Base-by-base conservation (phyloP, 2,113 vertebrate species). In the Hippocampus abdominalis region DNA sequence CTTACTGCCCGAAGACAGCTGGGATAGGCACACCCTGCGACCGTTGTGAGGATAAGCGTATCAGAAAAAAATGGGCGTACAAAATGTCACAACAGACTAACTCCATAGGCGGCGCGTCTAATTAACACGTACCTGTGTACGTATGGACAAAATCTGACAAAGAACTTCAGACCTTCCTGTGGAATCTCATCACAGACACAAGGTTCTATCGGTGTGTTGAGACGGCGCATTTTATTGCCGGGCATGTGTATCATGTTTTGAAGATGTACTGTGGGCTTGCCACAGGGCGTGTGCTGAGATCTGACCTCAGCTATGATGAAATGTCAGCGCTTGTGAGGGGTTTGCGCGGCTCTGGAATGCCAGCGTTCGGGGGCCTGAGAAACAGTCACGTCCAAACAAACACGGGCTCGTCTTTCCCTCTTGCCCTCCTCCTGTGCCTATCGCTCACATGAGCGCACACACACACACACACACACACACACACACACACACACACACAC, bases 311-410 rank as follows among this genome's bases (percentile, higher is more conserved):
- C 51, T 68, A 70, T 77, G 81, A 76, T 75, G 73, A 84, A 82
- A 81, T 46, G 68, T 78, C 70, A 74, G 32, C 6, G 49, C 72
- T 63, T 70, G 48, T 68, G 70, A 73, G 78, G 32, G 59, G 77
- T 78, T 71, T 78, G 78, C 73, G 76, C 39, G 36, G 13, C 62
- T 78, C 12, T 72, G 87, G 87, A 87, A 88, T 89, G 84, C 88
- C 86, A 82, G 87, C 89, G 87, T 89, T 85, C 84, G 87, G 87
- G 32, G 90, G 86, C 91, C 90, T 89, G 89, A 91, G 91, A 92
- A 92, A 92, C 88, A 89, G 89, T 84, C 88, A 83, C 85, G 86
- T 71, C 81, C 92, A 93, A 92, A 93, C 89, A 93, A 93, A 93
- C 91, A 92, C 73, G 72, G 87, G 90, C 90, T 93, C 89, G 69